Evolutionary conservation across 2,888 invertebrate genomes (phyloP).

Genomic region (Carpatolechia fugitivella): DNA sequence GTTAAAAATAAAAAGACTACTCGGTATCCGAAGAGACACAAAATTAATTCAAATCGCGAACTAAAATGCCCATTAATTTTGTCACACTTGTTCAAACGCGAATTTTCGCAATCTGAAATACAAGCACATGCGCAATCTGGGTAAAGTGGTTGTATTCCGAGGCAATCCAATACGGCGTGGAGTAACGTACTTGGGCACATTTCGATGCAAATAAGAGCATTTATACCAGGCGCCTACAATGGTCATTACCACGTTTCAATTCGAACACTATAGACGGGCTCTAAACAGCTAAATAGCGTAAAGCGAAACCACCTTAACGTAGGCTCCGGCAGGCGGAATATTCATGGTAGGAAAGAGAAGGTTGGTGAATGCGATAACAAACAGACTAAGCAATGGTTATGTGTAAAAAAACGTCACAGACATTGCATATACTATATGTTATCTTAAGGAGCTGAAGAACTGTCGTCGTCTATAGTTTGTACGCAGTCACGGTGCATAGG

Average conservation of each 20-base stretch:
- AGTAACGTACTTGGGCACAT: constrained; percentile 58
- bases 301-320: constrained; percentile 51
- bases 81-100: constrained; percentile 27
- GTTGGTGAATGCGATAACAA: background rate
- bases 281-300: constrained; percentile 64
- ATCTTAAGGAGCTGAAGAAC: too few species aligned
- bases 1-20: background rate
- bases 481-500: too few species aligned
- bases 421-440: too few species aligned
- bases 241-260: constrained; percentile 71
- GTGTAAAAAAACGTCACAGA: too few species aligned
- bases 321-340: constrained; percentile 54
- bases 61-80: constrained; percentile 34
- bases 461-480: too few species aligned
- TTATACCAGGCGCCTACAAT: constrained; percentile 62
- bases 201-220: constrained; percentile 68
- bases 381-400: background rate
- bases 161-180: constrained; percentile 38
- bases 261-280: constrained; percentile 50
- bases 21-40: constrained; percentile 19
- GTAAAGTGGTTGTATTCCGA: constrained; percentile 44
- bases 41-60: constrained; percentile 31
- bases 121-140: constrained; percentile 31
- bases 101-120: constrained; percentile 29
- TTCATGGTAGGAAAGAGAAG: constrained; percentile 43